phyloP scores from a whole-genome alignment of 2,113 vertebrate species.

The Amblyornis subalaris region DNA sequence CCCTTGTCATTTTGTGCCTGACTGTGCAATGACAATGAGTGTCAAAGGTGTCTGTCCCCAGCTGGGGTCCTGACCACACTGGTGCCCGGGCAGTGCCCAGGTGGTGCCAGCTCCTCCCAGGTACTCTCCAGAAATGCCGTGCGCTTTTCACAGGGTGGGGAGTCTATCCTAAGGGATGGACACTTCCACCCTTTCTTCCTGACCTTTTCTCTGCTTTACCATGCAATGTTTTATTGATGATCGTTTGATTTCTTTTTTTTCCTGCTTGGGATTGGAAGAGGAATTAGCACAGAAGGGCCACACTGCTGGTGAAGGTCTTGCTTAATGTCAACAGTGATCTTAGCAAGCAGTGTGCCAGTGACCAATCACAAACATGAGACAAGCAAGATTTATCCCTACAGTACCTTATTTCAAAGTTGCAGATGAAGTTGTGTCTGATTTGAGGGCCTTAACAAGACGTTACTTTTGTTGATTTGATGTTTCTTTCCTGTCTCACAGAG shows the following conservation, averaged over 20 bases:
- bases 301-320: neutral
- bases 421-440: neutral
- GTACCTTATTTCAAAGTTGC: neutral
- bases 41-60: no score
- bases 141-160: accelerated
- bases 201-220: neutral
- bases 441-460: neutral
- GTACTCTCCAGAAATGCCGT: accelerated
- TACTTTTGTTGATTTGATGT: neutral
- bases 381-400: neutral
- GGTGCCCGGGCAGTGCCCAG: neutral
- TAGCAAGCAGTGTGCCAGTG: neutral
- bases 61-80: accelerated
- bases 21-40: accelerated
- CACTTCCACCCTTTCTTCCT: neutral
- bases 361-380: neutral
- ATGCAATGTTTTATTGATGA: neutral
- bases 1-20: no score
- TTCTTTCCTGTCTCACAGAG: neutral
- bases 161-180: neutral
- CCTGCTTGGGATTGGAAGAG: neutral
- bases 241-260: accelerated
- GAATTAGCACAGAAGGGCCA: neutral
- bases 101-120: accelerated
- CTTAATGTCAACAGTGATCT: neutral